phyloP scores from a whole-genome alignment of 2,888 invertebrate genomes.

The Melieria crassipennis region DNA sequence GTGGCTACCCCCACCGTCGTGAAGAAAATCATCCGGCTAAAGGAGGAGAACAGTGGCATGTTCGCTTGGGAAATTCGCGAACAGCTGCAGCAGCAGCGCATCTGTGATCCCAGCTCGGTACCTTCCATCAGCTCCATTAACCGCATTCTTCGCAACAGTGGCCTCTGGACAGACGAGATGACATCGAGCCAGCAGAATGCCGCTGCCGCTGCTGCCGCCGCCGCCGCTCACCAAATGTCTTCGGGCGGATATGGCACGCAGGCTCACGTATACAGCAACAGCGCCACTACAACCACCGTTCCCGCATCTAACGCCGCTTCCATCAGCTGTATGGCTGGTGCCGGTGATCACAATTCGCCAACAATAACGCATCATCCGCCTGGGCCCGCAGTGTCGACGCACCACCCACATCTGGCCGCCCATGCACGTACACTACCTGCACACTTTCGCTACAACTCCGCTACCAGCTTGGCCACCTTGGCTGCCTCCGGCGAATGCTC shows the following conservation, averaged over 20 bases:
- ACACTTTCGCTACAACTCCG: slow-evolving; percentile 44
- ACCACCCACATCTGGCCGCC: slow-evolving; percentile 41
- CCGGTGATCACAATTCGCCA: slow-evolving; percentile 22
- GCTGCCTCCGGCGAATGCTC: slow-evolving; percentile 24
- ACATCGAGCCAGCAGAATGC: slow-evolving; percentile 64
- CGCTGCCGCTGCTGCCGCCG: slow-evolving; percentile 54
- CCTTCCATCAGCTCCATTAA: slow-evolving; percentile 96
- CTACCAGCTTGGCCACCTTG: slow-evolving; percentile 28
- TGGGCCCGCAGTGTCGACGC: slow-evolving; percentile 4
- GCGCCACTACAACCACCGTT: slow-evolving; percentile 31
- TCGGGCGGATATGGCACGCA: slow-evolving; percentile 64
- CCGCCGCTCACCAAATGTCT: slow-evolving; percentile 47
- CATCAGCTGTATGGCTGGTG: slow-evolving; percentile 31
- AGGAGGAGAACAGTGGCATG: slow-evolving; percentile 95
- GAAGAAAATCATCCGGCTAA: slow-evolving; percentile 91
- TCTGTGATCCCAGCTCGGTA: slow-evolving; percentile 90
- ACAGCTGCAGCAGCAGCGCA: slow-evolving; percentile 85
- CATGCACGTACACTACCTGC: slow-evolving; percentile 41
- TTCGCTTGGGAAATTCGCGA: slow-evolving; percentile 98
- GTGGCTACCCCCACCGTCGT: slow-evolving; percentile 96
- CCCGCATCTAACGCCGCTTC: slow-evolving; percentile 16
- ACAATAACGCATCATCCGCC: slow-evolving; percentile 15
- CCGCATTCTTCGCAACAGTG: slow-evolving; percentile 88
- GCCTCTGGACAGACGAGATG: slow-evolving; percentile 79
- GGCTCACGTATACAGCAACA: slow-evolving; percentile 49